Conservation (phyloP, 2,797 vertebrate species). For the Chaetophractus vellerosus region DNA sequence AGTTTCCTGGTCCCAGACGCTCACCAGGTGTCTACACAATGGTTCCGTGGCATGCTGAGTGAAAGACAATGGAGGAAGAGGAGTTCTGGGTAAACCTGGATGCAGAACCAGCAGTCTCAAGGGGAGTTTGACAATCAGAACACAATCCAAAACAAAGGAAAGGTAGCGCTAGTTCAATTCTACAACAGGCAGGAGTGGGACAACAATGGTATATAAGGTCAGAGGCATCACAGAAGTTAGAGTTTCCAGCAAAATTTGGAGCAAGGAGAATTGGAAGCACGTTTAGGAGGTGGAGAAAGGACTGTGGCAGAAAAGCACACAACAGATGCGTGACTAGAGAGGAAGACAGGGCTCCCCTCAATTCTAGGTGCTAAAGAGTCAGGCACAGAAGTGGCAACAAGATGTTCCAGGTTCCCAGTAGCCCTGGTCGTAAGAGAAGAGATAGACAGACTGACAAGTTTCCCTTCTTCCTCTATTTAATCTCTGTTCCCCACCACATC, state of each 20-base stretch:
- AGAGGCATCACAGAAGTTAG: background rate
- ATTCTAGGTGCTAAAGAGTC: background rate
- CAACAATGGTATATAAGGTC: background rate
- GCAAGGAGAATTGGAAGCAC: background rate
- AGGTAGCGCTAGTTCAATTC: background rate
- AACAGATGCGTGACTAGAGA: background rate
- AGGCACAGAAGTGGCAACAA: background rate
- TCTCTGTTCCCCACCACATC: background rate
- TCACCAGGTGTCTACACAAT: background rate
- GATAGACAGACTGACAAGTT: too few species aligned
- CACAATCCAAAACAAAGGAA: slow-evolving; percentile 13
- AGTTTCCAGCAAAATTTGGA: background rate
- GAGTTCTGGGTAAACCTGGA: background rate
- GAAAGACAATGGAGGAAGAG: background rate
- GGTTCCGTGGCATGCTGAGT: background rate
- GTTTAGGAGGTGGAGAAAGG: background rate
- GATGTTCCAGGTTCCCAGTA: background rate
- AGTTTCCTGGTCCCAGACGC: background rate
- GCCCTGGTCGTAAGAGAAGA: background rate
- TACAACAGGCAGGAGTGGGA: background rate
- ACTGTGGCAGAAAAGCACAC: background rate
- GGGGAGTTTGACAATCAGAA: background rate
- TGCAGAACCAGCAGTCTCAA: background rate
- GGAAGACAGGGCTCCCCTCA: background rate
- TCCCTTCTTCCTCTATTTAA: background rate